Evolutionary conservation across 2,888 invertebrate species (phyloP), one percentile per base, ranked within the genome.

Genomic region (Stenotaenia linearis): DNA sequence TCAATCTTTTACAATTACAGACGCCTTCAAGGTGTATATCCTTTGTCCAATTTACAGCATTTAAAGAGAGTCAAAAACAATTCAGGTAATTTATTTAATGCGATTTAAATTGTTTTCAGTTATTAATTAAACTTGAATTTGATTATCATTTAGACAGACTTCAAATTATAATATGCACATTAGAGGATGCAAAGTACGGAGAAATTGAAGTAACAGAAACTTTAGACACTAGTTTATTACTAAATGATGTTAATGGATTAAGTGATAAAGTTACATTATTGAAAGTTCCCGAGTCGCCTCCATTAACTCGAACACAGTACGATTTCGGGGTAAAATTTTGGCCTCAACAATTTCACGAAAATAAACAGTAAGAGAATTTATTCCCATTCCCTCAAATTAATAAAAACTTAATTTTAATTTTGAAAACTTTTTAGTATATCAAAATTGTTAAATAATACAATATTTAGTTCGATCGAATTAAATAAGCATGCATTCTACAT

Each of bases 341-440:
- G 96, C 92, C 95, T 0, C 90, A 92, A 79, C 94, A 93, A 84
- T 96, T 95, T 84, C 95, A 95, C 86, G 92, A 92, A 0, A 91
- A 94, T 84, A 90, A 90, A 81, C 90, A 80, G 83, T 83, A 81
- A 75, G 82, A 28, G 61, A 35, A n/a, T 78, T 15, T 56, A 21
- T 28, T 32, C 25, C 3, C 12, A 12, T 23, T 45, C n/a, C n/a
- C n/a, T n/a, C n/a, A n/a, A n/a, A n/a, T n/a, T n/a, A n/a, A n/a
- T n/a, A n/a, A n/a, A n/a, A n/a, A n/a, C n/a, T n/a, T n/a, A n/a
- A n/a, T 21, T 56, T 78, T 78, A 76, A 3, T 32, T 18, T 21
- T 7, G 74, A 30, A 77, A 12, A 37, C 75, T 79, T 74, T 18
- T 74, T 77, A 78, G 78, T 9, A 61, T 78, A 28, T 2, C 78